Conservation (phyloP, 2,888 invertebrate genomes). For the Cyclophora albipunctata region DNA sequence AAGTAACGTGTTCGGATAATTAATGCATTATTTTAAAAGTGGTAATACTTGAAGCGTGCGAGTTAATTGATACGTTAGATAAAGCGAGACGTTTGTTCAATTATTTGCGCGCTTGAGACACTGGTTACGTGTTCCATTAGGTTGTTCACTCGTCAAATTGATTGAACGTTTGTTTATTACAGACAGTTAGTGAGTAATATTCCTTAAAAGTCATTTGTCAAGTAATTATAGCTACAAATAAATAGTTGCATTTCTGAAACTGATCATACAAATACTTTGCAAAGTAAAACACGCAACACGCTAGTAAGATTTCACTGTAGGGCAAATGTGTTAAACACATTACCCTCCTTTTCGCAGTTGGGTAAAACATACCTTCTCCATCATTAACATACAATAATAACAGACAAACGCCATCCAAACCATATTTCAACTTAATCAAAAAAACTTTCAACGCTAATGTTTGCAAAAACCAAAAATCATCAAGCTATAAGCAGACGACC, state of each 20-base stretch:
- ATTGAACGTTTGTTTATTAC: not conserved
- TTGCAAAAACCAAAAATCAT: no score
- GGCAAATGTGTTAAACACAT: no score
- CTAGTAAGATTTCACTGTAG: not conserved
- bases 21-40: constrained; percentile 54
- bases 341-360: no score
- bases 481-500: no score
- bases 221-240: no score
- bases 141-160: not conserved
- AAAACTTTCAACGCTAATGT: no score
- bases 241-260: not conserved
- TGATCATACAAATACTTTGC: not conserved
- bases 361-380: no score
- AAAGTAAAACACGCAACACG: not conserved
- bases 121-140: not conserved
- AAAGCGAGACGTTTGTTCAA: constrained; percentile 22
- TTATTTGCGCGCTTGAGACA: constrained; percentile 7
- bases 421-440: no score
- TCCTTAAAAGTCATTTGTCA: no score
- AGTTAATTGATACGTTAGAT: constrained; percentile 42
- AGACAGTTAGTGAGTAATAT: not conserved
- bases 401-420: no score
- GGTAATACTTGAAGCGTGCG: constrained; percentile 35
- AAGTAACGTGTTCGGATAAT: constrained; percentile 60
- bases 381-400: no score